Evolutionary conservation across 2,113 vertebrate species (phyloP).

Genomic region (Gymnarchus niloticus): DNA sequence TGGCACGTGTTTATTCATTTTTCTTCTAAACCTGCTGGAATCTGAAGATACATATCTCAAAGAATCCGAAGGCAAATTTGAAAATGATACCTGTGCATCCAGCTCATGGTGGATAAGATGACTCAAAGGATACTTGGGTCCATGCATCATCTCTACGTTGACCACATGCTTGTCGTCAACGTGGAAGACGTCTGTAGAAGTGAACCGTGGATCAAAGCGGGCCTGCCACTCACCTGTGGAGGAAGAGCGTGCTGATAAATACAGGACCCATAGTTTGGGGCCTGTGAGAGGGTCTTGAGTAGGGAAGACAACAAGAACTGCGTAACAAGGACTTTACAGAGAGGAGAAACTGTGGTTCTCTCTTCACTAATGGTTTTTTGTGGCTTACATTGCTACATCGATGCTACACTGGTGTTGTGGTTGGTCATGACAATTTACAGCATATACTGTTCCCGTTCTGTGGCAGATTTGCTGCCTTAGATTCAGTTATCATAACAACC

Average conservation of each 20-base stretch:
- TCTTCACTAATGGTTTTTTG: neutral
- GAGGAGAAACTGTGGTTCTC: neutral
- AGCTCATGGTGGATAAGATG: slow-evolving; percentile 68
- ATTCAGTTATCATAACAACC: too few relatives aligned
- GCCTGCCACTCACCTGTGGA: slow-evolving; percentile 79
- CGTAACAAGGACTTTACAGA: neutral
- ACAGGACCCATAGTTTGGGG: neutral
- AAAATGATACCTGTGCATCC: slow-evolving; percentile 69
- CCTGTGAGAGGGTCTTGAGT: neutral
- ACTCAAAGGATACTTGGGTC: slow-evolving; percentile 72
- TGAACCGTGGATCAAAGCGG: slow-evolving; percentile 78
- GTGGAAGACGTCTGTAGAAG: slow-evolving; percentile 71
- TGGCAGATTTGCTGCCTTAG: too few relatives aligned
- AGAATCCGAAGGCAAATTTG: neutral
- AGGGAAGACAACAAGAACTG: neutral
- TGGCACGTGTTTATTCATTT: neutral
- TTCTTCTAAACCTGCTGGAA: neutral
- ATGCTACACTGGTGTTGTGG: neutral
- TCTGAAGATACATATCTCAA: neutral
- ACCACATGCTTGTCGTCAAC: slow-evolving; percentile 68
- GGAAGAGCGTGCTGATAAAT: slow-evolving; percentile 28
- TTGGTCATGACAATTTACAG: too few relatives aligned
- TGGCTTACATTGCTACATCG: neutral
- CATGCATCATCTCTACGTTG: slow-evolving; percentile 87
- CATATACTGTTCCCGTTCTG: neutral